Evolutionary conservation across 2,797 vertebrate species (phyloP), one percentile per base, ranked within the genome.

Genomic region (Smutsia gigantea): DNA sequence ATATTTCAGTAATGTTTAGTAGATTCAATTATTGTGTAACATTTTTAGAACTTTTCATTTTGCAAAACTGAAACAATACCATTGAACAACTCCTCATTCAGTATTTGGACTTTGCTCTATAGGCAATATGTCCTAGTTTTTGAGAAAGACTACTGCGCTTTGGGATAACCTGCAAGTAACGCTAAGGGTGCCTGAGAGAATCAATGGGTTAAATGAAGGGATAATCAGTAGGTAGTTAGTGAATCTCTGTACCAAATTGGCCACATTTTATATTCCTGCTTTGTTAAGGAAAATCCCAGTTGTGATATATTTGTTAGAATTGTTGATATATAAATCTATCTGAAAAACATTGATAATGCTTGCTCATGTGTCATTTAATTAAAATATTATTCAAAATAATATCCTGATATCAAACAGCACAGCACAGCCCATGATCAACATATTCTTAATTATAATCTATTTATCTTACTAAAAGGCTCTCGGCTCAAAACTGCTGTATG

Each of bases 281-380:
- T 82, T 77, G 34, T 78, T 23, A 94, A n/a, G 64, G 9, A 85
- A 95, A 95, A 46, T 42, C 23, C 31, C 63, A 87, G 49, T 15
- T 57, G 17, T 1, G 85, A 93, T 8, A 2, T 51, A 88, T 51
- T 71, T 61, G n/a, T 49, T 66, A 87, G 55, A 49, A 89, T 1
- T 87, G 25, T 69, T 77, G 46, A 87, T 55, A 12, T 10, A 53
- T 49, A 59, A 37, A 90, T 87, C 72, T 90, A 69, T 46, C 46
- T 75, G 79, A 71, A 94, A 97, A 93, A 72, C 46, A 92, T 2
- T 82, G n/a, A 69, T 74, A 69, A 57, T 74, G 61, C 19, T 72
- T 90, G 14, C 8, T 84, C 29, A 87, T 25, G 74, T n/a, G 34
- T 57, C 2, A 93, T 31, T 83, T 19, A 34, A 37, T 49, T 31